phyloP scores from a whole-genome alignment of 2,888 invertebrate species.

The Penaeus monodon region DNA sequence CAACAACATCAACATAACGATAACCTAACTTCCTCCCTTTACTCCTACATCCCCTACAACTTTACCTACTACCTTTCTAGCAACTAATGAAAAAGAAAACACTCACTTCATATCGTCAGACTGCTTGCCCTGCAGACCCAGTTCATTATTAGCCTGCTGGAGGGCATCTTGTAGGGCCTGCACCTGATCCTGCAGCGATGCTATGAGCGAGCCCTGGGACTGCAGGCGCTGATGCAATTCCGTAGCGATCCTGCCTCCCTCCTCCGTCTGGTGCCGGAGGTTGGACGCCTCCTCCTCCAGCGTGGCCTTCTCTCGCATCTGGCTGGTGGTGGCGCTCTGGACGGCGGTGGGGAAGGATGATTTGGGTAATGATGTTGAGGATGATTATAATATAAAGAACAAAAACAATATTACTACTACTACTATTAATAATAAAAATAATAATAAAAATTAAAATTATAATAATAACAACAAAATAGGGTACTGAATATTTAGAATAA shows the following conservation, averaged over 20 bases:
- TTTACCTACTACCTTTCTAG: too few relatives aligned
- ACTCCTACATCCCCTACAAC: too few relatives aligned
- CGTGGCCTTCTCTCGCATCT: slow-evolving; percentile 50
- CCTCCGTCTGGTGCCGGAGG: slow-evolving; percentile 48
- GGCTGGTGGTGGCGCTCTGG: slow-evolving; percentile 52
- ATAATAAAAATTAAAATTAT: too few relatives aligned
- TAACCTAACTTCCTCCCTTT: too few relatives aligned
- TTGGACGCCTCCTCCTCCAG: slow-evolving; percentile 48
- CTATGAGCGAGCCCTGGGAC: slow-evolving; percentile 49
- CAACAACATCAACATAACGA: neutral
- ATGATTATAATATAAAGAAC: too few relatives aligned
- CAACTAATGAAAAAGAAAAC: neutral
- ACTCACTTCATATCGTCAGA: slow-evolving; percentile 56
- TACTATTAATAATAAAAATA: too few relatives aligned
- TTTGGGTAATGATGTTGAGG: too few relatives aligned
- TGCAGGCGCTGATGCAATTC: slow-evolving; percentile 60
- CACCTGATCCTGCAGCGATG: slow-evolving; percentile 61
- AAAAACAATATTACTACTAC: too few relatives aligned
- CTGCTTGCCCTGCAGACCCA: slow-evolving; percentile 51
- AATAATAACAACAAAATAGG: too few relatives aligned
- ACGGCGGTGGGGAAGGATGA: neutral
- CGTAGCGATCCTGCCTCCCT: slow-evolving; percentile 41
- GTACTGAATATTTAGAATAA: too few relatives aligned
- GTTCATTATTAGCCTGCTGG: slow-evolving; percentile 46
- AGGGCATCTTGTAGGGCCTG: slow-evolving; percentile 60